phyloP scores from a whole-genome alignment of 2,888 invertebrate genomes.

The Acanthosepion lycidas region DNA sequence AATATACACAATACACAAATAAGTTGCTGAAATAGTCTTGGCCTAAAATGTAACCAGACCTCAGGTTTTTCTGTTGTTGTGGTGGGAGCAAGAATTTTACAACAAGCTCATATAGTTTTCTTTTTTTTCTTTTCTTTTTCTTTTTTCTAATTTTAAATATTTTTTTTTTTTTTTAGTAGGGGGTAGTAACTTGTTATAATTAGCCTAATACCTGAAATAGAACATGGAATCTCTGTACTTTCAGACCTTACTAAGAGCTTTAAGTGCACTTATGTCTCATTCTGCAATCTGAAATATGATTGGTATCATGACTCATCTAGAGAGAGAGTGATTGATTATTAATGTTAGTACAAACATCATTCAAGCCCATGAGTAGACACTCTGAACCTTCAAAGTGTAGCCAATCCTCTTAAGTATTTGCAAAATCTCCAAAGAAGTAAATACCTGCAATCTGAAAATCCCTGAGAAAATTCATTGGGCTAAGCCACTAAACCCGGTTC shows the following conservation, averaged over 20 bases:
- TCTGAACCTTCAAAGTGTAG: not conserved
- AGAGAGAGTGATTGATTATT: not conserved
- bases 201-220: too few relatives aligned
- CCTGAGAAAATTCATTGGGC: not conserved
- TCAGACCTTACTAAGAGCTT: not conserved
- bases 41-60: too few relatives aligned
- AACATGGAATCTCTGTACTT: not conserved
- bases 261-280: not conserved
- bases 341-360: not conserved
- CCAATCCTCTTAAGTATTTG: not conserved
- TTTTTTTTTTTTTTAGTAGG: too few relatives aligned
- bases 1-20: too few relatives aligned
- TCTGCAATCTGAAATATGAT: not conserved
- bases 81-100: too few relatives aligned
- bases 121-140: too few relatives aligned
- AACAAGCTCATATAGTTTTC: too few relatives aligned
- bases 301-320: not conserved
- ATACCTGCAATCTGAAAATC: not conserved
- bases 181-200: too few relatives aligned
- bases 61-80: too few relatives aligned
- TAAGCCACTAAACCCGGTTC: too few relatives aligned
- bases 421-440: not conserved
- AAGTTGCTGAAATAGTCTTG: too few relatives aligned
- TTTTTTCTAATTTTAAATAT: too few relatives aligned
- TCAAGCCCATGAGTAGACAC: not conserved